Percentiles rank a stretch among this genome's conserved stretches.
Conservation (phyloP, 2,888 invertebrate species). For the Augochlorella aurata region DNA sequence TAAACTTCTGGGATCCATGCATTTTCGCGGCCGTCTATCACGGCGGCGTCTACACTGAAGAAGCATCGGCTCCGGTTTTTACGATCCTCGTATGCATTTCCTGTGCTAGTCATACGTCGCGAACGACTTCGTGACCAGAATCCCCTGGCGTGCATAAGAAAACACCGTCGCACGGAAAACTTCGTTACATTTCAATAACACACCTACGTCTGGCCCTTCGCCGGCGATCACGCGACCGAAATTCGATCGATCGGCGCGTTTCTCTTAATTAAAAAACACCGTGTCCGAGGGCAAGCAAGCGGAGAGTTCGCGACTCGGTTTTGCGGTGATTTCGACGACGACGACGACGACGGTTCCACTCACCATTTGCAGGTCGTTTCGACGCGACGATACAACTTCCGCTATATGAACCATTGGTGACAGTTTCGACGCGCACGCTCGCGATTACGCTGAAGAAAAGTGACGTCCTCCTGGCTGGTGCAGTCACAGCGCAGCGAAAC, state of each 20-base stretch:
- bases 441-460: constrained; percentile 27
- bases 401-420: constrained; percentile 81
- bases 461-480: constrained; percentile 16
- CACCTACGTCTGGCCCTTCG: neutral
- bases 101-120: constrained; percentile 48
- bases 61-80: constrained; percentile 43
- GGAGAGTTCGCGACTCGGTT: too few relatives aligned
- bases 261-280: neutral
- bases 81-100: constrained; percentile 54
- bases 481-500: constrained; percentile 13
- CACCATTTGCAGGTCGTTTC: constrained; percentile 81
- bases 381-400: constrained; percentile 81
- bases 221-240: neutral
- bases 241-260: neutral
- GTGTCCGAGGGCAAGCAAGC: too few relatives aligned
- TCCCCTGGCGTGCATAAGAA: constrained; percentile 8
- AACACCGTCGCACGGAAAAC: neutral
- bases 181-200: constrained; percentile 10
- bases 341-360: constrained; percentile 60
- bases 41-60: constrained; percentile 25
- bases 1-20: constrained; percentile 56
- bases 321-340: neutral
- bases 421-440: constrained; percentile 56
- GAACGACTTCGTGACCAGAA: constrained; percentile 61
- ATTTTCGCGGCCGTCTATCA: constrained; percentile 57